Conservation (phyloP, 2,113 vertebrate genomes). For the Ciconia stormi region DNA sequence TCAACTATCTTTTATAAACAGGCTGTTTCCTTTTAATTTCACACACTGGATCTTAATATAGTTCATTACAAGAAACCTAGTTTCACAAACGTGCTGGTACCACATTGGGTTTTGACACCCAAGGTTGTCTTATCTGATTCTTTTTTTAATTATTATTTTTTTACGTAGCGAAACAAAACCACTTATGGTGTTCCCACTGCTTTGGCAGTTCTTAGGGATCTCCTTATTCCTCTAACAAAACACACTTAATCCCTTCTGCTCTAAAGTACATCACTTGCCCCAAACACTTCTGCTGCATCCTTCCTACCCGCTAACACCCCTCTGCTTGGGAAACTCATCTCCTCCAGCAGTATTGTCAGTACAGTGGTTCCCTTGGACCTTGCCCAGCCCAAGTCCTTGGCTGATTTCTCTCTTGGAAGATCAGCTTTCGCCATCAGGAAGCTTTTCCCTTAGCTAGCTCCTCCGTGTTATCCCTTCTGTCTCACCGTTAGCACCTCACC, state of each 20-base stretch:
- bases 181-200: fast-evolving
- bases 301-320: background rate
- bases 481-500: background rate
- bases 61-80: background rate
- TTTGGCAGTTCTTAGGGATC: background rate
- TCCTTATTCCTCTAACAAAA: background rate
- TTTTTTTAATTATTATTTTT: background rate
- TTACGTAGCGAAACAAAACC: conserved; percentile 15
- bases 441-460: background rate
- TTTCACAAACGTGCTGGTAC: fast-evolving
- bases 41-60: background rate
- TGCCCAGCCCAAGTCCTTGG: background rate
- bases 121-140: background rate
- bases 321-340: background rate
- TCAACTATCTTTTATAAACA: background rate
- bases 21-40: background rate
- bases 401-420: background rate
- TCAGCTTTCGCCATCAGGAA: background rate
- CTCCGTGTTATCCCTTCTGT: background rate
- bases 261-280: background rate
- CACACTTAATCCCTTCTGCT: background rate
- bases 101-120: background rate
- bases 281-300: background rate
- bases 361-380: background rate
- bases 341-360: fast-evolving